Evolutionary conservation across 2,888 invertebrate genomes (phyloP).

Genomic region (Cataglyphis livida): DNA sequence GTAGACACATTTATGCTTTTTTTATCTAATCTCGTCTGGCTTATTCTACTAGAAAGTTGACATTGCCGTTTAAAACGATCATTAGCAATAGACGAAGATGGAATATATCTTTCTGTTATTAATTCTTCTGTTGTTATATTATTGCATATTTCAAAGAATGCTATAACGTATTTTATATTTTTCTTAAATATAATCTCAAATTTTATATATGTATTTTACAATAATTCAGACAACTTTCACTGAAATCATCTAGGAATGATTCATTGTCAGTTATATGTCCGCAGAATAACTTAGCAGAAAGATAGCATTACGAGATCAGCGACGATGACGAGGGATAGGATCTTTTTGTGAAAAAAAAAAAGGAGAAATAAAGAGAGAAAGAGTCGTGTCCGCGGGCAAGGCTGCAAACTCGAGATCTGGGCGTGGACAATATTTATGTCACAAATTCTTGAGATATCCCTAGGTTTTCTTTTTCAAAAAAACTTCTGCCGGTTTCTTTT

Average conservation of each 20-base stretch:
- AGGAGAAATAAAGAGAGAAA: slow-evolving; percentile 7
- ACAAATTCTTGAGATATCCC: slow-evolving; percentile 54
- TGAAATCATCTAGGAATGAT: background rate
- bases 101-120: background rate
- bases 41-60: slow-evolving; percentile 16
- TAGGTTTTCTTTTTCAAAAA: slow-evolving; percentile 29
- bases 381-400: slow-evolving; percentile 30
- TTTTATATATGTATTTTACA: background rate
- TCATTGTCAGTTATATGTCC: slow-evolving; percentile 20
- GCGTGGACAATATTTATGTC: slow-evolving; percentile 73
- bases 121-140: background rate
- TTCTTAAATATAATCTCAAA: background rate
- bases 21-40: background rate
- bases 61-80: background rate
- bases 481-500: slow-evolving; percentile 16
- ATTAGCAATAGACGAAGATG: background rate
- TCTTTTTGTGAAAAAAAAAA: slow-evolving; percentile 25
- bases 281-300: slow-evolving; percentile 25
- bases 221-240: background rate
- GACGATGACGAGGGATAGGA: slow-evolving; percentile 22
- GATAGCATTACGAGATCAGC: slow-evolving; percentile 35
- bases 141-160: background rate
- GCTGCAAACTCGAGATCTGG: slow-evolving; percentile 50
- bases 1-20: slow-evolving; percentile 20
- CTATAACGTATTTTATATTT: background rate